Percentiles rank a stretch among this genome's conserved stretches.
phyloP scores from a whole-genome alignment of 2,888 invertebrate species.

The Esperia sulphurella region DNA sequence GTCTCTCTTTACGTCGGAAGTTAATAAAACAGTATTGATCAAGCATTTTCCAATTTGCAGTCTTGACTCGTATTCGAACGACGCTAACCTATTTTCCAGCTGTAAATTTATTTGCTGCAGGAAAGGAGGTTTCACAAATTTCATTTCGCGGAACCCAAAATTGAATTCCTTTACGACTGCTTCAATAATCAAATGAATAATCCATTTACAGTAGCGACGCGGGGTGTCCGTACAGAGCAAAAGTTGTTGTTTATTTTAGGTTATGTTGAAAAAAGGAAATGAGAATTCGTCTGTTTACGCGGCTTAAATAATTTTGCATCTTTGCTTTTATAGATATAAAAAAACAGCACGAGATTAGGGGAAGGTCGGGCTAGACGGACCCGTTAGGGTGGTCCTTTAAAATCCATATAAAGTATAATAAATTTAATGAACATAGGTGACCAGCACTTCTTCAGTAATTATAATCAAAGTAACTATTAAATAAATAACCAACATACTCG shows the following conservation, averaged over 20 bases:
- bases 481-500: too few species aligned
- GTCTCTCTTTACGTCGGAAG: not conserved
- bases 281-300: too few species aligned
- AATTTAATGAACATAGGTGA: too few species aligned
- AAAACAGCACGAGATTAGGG: too few species aligned
- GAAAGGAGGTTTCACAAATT: slow-evolving; percentile 57
- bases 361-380: too few species aligned
- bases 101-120: slow-evolving; percentile 57
- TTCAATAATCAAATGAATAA: slow-evolving; percentile 72
- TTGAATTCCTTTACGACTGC: slow-evolving; percentile 67
- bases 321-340: too few species aligned
- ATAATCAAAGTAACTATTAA: too few species aligned
- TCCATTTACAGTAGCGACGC: slow-evolving; percentile 48
- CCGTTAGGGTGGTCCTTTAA: too few species aligned
- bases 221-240: slow-evolving; percentile 34
- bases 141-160: slow-evolving; percentile 60
- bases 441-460: too few species aligned
- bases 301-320: too few species aligned
- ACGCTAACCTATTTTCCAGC: slow-evolving; percentile 32
- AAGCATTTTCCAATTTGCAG: slow-evolving; percentile 10
- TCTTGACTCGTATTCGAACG: slow-evolving; percentile 21
- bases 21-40: not conserved
- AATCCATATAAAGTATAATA: too few species aligned
- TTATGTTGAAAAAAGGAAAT: not conserved
- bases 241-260: slow-evolving; percentile 8